Evolutionary conservation across 2,888 invertebrate genomes (phyloP).

Genomic region (Eledone cirrhosa): DNA sequence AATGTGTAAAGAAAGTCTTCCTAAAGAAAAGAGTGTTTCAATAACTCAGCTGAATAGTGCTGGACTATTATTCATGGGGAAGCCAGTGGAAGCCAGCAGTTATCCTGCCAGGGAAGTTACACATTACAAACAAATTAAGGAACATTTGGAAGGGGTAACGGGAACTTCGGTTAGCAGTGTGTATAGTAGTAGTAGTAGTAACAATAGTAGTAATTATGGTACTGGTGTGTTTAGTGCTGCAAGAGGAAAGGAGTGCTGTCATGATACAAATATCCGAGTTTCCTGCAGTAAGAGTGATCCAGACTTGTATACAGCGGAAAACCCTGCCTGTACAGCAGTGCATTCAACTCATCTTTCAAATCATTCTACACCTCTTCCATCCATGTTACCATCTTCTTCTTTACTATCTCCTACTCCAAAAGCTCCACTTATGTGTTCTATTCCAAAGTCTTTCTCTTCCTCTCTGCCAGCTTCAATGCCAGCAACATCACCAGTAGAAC

Average conservation of each 20-base stretch:
- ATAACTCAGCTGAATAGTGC: slow-evolving; percentile 3
- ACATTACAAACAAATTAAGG: no score
- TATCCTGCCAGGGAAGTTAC: no score
- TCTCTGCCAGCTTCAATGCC: not conserved
- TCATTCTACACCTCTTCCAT: not conserved
- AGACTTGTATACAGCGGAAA: not conserved
- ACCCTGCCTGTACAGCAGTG: not conserved
- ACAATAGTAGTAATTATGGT: not conserved
- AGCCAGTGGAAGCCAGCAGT: not conserved
- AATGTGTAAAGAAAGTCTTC: not conserved
- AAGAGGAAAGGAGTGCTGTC: no score
- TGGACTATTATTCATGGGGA: slow-evolving; percentile 4
- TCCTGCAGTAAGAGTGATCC: slow-evolving; percentile 12
- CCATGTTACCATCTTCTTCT: not conserved
- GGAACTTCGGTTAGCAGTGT: not conserved
- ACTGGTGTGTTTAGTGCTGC: no score
- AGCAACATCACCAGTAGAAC: not conserved
- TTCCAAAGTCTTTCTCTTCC: not conserved
- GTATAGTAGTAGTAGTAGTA: not conserved
- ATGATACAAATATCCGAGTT: no score
- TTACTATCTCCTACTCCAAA: no score
- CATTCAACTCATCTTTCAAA: not conserved
- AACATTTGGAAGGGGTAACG: not conserved
- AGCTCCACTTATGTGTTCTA: not conserved
- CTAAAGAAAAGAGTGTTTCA: not conserved